These are phyloP conservation scores for Disparrhopalites patrizii DNA, from an alignment of 2,888 invertebrate species.

Conservation along the genomic window DNA sequence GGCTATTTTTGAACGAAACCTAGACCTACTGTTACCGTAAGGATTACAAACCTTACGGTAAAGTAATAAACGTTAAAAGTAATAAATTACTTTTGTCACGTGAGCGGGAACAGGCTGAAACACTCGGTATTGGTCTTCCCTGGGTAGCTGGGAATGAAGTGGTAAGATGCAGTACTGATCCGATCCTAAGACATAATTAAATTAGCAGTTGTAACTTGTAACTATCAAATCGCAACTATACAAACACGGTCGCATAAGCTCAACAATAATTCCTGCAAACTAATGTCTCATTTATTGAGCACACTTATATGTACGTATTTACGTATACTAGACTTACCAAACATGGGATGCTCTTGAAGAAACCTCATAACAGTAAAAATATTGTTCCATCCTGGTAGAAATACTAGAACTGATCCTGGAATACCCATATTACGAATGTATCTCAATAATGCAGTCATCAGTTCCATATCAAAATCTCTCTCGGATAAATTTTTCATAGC, in stretches of 20 bases:
- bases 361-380: conserved; percentile 88
- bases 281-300: no score
- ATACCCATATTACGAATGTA: conserved; percentile 56
- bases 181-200: conserved; percentile 56
- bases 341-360: conserved; percentile 68
- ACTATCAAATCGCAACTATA: no score
- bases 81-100: conserved; percentile 83
- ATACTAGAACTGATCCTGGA: conserved; percentile 85
- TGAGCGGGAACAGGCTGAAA: conserved; percentile 80
- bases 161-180: conserved; percentile 74
- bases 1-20: no score
- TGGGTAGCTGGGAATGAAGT: conserved; percentile 93
- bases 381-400: conserved; percentile 95
- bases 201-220: no score
- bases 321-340: no score
- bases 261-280: not conserved
- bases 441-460: conserved; percentile 71
- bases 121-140: conserved; percentile 90
- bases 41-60: no score
- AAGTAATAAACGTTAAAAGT: no score
- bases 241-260: no score
- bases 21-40: no score
- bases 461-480: conserved; percentile 86
- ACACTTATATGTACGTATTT: no score
- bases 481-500: conserved; percentile 77